phyloP scores from a whole-genome alignment of 2,797 vertebrate genomes.

The Eidolon dupreanum region DNA sequence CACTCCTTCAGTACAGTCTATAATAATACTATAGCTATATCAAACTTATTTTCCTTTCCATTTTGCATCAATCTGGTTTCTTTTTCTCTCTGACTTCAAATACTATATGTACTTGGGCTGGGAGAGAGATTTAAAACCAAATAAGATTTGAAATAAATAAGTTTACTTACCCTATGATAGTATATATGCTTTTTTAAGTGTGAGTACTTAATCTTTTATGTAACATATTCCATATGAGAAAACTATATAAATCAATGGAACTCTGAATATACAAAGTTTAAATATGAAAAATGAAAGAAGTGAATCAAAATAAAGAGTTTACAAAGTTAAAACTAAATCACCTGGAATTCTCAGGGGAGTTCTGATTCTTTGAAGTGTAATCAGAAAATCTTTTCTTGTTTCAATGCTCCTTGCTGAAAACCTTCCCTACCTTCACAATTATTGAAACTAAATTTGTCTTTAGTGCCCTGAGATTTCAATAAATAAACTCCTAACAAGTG shows the following conservation, averaged over 20 bases:
- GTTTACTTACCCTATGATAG: not conserved
- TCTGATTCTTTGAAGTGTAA: not conserved
- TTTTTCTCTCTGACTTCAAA: constrained; percentile 22
- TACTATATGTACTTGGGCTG: not conserved
- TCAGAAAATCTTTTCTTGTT: constrained; percentile 12
- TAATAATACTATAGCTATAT: not conserved
- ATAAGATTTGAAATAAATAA: not conserved
- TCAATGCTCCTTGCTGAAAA: not conserved
- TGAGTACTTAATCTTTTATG: not conserved
- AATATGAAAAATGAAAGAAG: constrained; percentile 22
- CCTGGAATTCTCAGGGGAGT: not conserved
- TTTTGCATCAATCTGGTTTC: not conserved
- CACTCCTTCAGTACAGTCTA: not conserved
- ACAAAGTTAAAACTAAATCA: constrained; percentile 7
- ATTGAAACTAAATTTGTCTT: constrained; percentile 26
- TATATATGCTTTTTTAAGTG: not conserved
- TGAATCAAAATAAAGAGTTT: constrained; percentile 12
- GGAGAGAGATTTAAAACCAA: not conserved
- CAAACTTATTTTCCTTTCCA: not conserved
- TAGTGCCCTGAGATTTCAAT: not conserved
- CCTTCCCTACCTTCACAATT: not conserved
- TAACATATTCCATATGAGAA: constrained; percentile 1
- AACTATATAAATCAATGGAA: not conserved
- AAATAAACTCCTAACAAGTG: constrained; percentile 26
- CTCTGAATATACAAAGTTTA: constrained; percentile 13